phyloP scores from a whole-genome alignment of 2,888 invertebrate genomes.

The Diarsia dahlii region DNA sequence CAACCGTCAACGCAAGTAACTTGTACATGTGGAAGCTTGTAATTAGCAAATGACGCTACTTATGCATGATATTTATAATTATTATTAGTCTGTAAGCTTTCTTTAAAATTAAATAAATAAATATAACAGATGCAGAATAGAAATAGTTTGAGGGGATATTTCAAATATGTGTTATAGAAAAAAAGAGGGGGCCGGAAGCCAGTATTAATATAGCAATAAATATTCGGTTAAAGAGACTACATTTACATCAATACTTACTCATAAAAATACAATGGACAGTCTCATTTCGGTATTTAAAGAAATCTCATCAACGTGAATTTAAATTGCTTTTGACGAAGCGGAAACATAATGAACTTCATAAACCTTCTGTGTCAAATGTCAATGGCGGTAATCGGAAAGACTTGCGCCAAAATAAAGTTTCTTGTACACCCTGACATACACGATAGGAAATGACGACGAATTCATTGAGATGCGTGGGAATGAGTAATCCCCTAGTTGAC shows the following conservation, averaged over 20 bases:
- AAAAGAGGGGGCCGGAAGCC: neutral
- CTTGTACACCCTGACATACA: conserved; percentile 64
- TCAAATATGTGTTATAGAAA: neutral
- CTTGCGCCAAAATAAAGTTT: conserved; percentile 44
- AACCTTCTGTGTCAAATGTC: conserved; percentile 68
- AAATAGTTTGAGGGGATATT: neutral
- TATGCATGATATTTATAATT: no score
- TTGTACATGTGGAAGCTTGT: no score
- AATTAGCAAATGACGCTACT: no score
- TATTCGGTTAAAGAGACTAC: neutral
- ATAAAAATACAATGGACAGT: neutral
- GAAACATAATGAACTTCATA: conserved; percentile 44
- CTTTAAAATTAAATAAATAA: no score
- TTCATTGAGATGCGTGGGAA: conserved; percentile 32
- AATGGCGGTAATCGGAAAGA: conserved; percentile 55
- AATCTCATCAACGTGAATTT: conserved; percentile 35
- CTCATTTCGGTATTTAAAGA: conserved; percentile 9
- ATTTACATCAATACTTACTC: conserved; percentile 1
- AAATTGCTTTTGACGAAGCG: conserved; percentile 39
- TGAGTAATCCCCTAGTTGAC: neutral
- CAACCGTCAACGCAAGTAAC: no score
- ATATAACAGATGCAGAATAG: neutral
- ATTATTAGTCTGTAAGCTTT: no score
- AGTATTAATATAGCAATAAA: neutral
- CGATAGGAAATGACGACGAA: conserved; percentile 50